Percentiles rank a stretch among this genome's conserved stretches.
These are phyloP conservation scores for Phytoseiulus persimilis DNA, from an alignment of 2,888 invertebrate species.

Conservation along the genomic window DNA sequence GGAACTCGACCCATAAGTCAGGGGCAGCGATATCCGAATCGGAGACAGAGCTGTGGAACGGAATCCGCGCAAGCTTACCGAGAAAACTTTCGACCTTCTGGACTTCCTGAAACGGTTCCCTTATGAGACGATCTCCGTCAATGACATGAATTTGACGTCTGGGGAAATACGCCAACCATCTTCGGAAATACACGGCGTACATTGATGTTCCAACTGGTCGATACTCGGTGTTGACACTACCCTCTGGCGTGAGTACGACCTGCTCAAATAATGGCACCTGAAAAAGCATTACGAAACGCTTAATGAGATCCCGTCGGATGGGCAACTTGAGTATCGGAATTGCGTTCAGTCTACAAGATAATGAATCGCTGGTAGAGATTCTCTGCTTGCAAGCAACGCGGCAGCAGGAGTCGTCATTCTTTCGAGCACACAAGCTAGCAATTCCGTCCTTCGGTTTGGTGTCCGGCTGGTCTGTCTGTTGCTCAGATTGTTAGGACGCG, in stretches of 20 bases:
- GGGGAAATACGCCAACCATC: constrained; percentile 86
- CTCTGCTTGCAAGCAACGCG: too few relatives aligned
- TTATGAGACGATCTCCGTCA: constrained; percentile 82
- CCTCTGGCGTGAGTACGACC: constrained; percentile 49
- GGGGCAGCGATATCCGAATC: too few relatives aligned
- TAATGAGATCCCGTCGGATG: too few relatives aligned
- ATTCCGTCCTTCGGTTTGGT: neutral
- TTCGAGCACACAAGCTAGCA: too few relatives aligned
- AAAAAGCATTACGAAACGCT: neutral
- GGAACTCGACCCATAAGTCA: too few relatives aligned
- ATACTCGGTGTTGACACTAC: constrained; percentile 51
- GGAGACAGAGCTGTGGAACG: too few relatives aligned
- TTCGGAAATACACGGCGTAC: constrained; percentile 78
- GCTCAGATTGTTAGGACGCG: neutral
- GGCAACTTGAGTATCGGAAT: too few relatives aligned
- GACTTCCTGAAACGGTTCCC: constrained; percentile 78
- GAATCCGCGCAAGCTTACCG: too few relatives aligned
- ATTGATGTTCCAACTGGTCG: constrained; percentile 62
- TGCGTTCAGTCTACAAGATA: too few relatives aligned
- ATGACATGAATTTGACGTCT: constrained; percentile 84
- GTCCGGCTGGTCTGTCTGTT: neutral
- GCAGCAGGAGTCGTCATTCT: too few relatives aligned
- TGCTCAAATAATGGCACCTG: constrained; percentile 50
- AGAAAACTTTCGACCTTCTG: constrained; percentile 78
- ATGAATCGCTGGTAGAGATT: too few relatives aligned